phyloP scores from a whole-genome alignment of 2,113 vertebrate genomes.

The Dipodomys stephensi region DNA sequence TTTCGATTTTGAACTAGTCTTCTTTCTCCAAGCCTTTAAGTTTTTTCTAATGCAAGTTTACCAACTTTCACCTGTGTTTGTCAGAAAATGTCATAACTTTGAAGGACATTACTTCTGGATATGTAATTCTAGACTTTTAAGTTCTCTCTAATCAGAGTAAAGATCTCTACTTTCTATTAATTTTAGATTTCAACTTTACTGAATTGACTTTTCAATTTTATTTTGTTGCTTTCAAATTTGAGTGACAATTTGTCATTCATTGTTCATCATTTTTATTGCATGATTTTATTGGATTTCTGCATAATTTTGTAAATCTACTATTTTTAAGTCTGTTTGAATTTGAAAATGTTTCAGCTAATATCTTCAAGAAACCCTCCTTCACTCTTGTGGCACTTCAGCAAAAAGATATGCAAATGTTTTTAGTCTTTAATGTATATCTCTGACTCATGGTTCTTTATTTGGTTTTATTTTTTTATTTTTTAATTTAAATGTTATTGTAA shows the following conservation, averaged over 20 bases:
- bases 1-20: not conserved
- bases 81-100: not conserved
- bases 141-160: not conserved
- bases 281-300: not conserved
- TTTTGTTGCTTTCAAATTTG: not conserved
- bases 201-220: not conserved
- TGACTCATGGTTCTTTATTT: too few relatives aligned
- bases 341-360: not conserved
- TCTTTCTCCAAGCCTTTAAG: not conserved
- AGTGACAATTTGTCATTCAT: not conserved
- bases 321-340: not conserved
- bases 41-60: not conserved
- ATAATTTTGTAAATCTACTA: not conserved
- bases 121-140: not conserved
- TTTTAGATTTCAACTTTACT: conserved; percentile 2
- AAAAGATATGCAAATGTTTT: not conserved
- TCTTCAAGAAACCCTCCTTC: not conserved
- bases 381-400: not conserved
- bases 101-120: not conserved
- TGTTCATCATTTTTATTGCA: not conserved
- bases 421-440: not conserved
- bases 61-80: not conserved
- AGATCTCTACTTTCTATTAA: not conserved
- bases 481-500: not conserved
- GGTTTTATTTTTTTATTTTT: not conserved